Conservation (phyloP, 1,140 invertebrate species). For the Papilio glaucus region DNA sequence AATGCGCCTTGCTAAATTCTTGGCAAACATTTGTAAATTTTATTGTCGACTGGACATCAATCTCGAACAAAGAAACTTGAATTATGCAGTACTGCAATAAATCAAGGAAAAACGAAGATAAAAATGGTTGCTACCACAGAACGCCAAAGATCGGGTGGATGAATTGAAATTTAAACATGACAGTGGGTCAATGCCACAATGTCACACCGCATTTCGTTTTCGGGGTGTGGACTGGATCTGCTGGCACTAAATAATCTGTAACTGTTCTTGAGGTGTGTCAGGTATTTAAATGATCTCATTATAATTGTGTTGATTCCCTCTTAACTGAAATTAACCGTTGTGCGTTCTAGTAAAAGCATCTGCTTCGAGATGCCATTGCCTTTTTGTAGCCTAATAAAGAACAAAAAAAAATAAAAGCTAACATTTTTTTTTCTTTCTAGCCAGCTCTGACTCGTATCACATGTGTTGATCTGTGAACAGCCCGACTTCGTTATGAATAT, state of each 20-base stretch:
- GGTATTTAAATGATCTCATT: neutral
- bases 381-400: no score
- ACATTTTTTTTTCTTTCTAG: no score
- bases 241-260: neutral
- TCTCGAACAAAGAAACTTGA: neutral
- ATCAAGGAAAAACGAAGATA: neutral
- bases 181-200: constrained; percentile 5
- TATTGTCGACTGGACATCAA: no score
- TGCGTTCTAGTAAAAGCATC: no score
- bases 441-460: no score
- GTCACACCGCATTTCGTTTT: neutral
- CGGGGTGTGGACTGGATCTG: neutral
- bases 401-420: no score
- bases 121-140: neutral
- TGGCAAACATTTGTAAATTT: no score
- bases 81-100: neutral
- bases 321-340: no score
- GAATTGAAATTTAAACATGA: constrained; percentile 2
- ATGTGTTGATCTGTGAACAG: no score
- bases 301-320: neutral
- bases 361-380: no score
- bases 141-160: neutral
- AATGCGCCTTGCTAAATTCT: no score
- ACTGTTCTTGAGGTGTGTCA: neutral
- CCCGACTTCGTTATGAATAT: no score